Conservation (phyloP, 1,140 invertebrate species). For the Heterodera carotae region DNA sequence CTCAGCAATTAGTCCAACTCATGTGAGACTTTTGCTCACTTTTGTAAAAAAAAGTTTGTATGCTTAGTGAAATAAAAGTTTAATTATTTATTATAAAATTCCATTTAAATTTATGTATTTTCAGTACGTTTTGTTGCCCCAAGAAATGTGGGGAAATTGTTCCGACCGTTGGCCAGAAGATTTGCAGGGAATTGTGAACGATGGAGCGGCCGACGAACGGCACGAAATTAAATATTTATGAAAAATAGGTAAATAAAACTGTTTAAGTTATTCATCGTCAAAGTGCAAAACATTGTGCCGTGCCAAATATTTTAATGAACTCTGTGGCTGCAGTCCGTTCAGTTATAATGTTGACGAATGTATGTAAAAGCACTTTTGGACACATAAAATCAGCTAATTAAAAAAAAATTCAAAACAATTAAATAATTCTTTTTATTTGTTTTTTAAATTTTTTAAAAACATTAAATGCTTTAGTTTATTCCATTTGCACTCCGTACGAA, state of each 20-base stretch:
- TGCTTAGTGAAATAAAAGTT: background rate
- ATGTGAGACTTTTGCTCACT: conserved; percentile 44
- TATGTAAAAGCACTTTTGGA: conserved; percentile 34
- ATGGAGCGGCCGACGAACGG: conserved; percentile 17
- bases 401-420: too few relatives aligned
- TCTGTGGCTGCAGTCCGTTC: conserved; percentile 60
- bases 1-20: conserved; percentile 59
- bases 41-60: too few relatives aligned
- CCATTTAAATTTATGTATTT: conserved; percentile 17
- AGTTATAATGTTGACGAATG: conserved; percentile 57
- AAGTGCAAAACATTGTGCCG: conserved; percentile 58
- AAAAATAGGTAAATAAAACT: background rate
- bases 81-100: background rate
- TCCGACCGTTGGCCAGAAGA: conserved; percentile 54
- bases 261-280: conserved; percentile 50
- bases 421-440: too few relatives aligned
- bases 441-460: background rate
- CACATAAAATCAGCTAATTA: too few relatives aligned
- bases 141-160: conserved; percentile 60
- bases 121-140: conserved; percentile 53
- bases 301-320: conserved; percentile 56
- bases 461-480: conserved; percentile 40
- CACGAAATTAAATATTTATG: conserved; percentile 5
- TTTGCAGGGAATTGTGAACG: conserved; percentile 17
- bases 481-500: conserved; percentile 50